These are phyloP conservation scores for Varecia variegata DNA, from an alignment of 2,797 vertebrate species.

Conservation along the genomic window DNA sequence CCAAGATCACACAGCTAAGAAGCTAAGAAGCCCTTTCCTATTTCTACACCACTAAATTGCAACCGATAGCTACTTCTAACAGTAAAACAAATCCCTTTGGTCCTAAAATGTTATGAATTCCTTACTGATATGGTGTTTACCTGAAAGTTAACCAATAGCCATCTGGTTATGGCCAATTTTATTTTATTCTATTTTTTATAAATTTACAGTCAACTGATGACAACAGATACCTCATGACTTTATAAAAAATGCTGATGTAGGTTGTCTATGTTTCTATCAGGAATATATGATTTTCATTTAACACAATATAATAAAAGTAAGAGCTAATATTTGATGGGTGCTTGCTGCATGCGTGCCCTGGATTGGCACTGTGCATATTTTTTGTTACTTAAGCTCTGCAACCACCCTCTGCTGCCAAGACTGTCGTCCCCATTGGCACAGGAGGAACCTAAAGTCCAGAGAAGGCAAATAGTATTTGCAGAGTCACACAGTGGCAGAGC, in stretches of 20 bases:
- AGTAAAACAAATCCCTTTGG: background rate
- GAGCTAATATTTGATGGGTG: background rate
- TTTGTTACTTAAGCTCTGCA: background rate
- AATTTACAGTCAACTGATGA: background rate
- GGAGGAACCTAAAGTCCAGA: background rate
- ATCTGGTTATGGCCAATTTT: background rate
- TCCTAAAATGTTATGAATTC: background rate
- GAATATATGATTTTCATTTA: background rate
- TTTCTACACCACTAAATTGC: background rate
- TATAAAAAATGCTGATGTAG: rapidly evolving
- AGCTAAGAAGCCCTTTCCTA: background rate
- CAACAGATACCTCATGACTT: background rate
- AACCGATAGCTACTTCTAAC: background rate
- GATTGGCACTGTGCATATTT: background rate
- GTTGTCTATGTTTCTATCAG: background rate
- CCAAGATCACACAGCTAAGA: background rate
- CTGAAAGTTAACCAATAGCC: background rate
- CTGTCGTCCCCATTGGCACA: background rate
- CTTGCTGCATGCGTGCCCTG: rapidly evolving
- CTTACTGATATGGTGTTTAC: background rate
- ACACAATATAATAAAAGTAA: background rate
- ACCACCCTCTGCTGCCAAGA: rapidly evolving
- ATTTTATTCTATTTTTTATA: background rate
- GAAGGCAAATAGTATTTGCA: no score
- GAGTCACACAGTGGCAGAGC: background rate